Base-by-base conservation (phyloP, 2,888 invertebrate species). In the Xestoiulus laeticollis region DNA sequence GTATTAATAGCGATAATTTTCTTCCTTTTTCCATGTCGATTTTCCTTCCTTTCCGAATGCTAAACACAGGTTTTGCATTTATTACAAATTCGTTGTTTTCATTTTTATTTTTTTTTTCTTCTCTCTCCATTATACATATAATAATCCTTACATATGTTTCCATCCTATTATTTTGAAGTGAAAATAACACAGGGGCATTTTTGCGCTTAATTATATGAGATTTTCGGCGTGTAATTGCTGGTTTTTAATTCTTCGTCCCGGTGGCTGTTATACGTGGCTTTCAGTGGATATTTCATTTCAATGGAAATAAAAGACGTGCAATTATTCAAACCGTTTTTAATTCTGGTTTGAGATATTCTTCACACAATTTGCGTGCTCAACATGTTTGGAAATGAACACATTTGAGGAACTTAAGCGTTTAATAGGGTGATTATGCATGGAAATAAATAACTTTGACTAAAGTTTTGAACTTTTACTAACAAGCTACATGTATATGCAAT, bases 121-220 rank as follows among this genome's bases (percentile, higher is more conserved):
- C 8, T 1, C 12, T 85, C 85, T 85, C 43, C 2, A 68, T 68
- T 33, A 22, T 38, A 85, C n/a, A 85, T 78, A 30, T 14, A 26
- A 78, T 78, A 78, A 32, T 78, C 78, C 30, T 16, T 78, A 8
- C 30, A 26, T 32, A 30, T 30, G 78, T 30, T 78, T 78, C 22
- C 19, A 43, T 22, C 22, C 38, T 43, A 4, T 85, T 85, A 44
- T 85, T 85, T 85, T 14, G 38, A 85, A 43, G 44, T 43, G 85
- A 85, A 85, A 38, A 85, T 85, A 85, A 85, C 38, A 85, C 85
- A 22, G 85, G 38, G 85, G 85, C 85, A 85, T 85, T 85, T 78
- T 85, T 85, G 38, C 85, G n/a, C 85, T 85, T 85, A 85, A 85
- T 85, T 33, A 44, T 85, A 85, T 44, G 85, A 85, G 26, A 43